These are phyloP conservation scores for Melipona bicolor DNA, from an alignment of 2,888 invertebrate genomes.

Conservation along the genomic window DNA sequence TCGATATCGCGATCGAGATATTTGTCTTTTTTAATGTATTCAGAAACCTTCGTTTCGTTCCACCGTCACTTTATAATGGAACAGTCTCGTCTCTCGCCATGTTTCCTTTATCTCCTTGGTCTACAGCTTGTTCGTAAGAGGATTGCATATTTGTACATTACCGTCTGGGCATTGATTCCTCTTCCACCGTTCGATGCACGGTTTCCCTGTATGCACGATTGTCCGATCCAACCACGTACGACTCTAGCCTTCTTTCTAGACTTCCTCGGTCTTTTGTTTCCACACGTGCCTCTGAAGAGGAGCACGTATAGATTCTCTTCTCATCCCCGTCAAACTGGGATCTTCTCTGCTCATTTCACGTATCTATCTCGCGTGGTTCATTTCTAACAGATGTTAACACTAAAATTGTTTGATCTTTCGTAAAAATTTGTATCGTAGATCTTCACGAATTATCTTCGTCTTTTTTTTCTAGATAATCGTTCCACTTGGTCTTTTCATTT, in stretches of 20 bases:
- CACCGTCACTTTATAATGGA: not conserved
- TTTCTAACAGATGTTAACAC: not conserved
- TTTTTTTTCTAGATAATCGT: conserved; percentile 3
- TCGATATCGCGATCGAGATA: not conserved
- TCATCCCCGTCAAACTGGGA: not conserved
- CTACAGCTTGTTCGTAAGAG: conserved; percentile 24
- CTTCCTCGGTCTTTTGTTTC: not conserved
- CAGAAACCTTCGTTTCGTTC: not conserved
- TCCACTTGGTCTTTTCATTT: not conserved
- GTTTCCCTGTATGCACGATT: conserved; percentile 9
- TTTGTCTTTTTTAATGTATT: not conserved
- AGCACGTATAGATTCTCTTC: not conserved
- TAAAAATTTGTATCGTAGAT: too few species aligned
- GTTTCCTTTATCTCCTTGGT: conserved; percentile 27
- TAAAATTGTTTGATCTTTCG: too few species aligned
- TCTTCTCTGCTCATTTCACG: not conserved
- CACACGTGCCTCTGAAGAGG: not conserved
- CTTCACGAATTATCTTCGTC: not conserved
- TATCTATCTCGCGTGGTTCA: too few species aligned
- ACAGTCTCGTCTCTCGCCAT: conserved; percentile 6
- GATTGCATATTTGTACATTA: conserved; percentile 49
- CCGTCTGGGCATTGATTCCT: conserved; percentile 32
- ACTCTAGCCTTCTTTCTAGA: not conserved
- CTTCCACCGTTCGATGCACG: conserved; percentile 10
- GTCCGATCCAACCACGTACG: not conserved